Base-by-base conservation (phyloP, 2,888 invertebrate species). In the Ichneumoninae sp. region DNA sequence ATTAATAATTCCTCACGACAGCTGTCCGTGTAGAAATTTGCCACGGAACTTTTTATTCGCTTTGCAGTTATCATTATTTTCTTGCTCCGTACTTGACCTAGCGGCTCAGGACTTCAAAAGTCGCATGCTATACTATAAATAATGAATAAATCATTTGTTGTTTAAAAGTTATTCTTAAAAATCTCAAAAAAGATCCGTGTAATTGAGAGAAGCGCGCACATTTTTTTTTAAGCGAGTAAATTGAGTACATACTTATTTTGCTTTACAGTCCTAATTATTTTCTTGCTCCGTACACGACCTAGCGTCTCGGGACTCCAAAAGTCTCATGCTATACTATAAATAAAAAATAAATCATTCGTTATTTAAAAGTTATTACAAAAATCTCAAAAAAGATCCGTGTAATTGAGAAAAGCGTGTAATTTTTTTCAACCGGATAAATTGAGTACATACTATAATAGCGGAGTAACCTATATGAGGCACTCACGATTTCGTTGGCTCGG, bases 401-500 rank as follows among this genome's bases (percentile, higher is more conserved):
- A 16, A 33, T 30, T 63, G 16, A 33, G 30, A 63, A 63, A 63
- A 63, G 44, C 44, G 44, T 47, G 16, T 16, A 47, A 47, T 40
- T 10, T 40, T 10, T 47, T 47, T 13, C 13, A 30, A 63, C 6
- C 30, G 33, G 1, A 8, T 33, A 33, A 33, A 16, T 33, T 63
- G n/a, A 6, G 63, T 7, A 33, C 16, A 63, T 33, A 30, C 33
- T 30, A 63, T 63, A 30, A 30, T 63, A 36, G 26, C 47, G 0
- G 19, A 36, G 36, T 19, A 71, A 71, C 65, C 16, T 13, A 44
- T 66, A 71, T 57, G 60, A 36, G 57, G 71, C 60, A 73, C 57
- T 74, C 50, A 60, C 30, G 57, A 71, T 73, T 77, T 63, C 52
- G 77, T 83, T 68, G 65, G 33, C 63, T 33, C 71, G 70, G 30